phyloP scores from a whole-genome alignment of 1,140 invertebrate species.

The Drosophila tsacasi region DNA sequence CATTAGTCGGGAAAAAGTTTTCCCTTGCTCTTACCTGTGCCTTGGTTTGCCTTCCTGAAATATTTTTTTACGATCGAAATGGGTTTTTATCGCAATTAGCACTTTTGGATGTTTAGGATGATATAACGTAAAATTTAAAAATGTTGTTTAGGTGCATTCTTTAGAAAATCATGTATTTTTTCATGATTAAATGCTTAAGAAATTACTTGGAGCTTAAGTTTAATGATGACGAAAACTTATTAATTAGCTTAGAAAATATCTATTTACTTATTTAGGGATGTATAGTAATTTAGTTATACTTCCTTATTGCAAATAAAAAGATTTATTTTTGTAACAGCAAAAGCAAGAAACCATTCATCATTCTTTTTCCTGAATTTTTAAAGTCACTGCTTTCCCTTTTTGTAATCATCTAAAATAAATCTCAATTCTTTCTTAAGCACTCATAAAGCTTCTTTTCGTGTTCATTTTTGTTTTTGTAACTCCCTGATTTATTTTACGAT shows the following conservation, averaged over 20 bases:
- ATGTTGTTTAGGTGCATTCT: neutral
- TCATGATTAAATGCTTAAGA: no score
- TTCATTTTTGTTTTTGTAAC: neutral
- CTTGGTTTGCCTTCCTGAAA: conserved; percentile 3
- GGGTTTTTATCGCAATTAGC: conserved; percentile 63
- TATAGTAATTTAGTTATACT: no score
- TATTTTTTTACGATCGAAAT: conserved; percentile 63
- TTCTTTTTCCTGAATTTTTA: no score
- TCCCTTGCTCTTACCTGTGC: neutral
- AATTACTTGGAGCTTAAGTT: no score
- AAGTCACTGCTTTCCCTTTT: neutral
- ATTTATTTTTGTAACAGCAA: no score
- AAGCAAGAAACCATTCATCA: no score
- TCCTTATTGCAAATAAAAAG: no score
- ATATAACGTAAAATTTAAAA: neutral
- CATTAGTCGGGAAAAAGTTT: conserved; percentile 63
- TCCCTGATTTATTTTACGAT: conserved; percentile 58
- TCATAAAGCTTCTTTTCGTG: neutral
- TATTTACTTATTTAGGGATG: no score
- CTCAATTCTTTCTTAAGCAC: neutral
- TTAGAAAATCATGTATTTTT: neutral
- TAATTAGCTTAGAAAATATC: no score
- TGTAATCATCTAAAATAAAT: neutral
- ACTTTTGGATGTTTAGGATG: conserved; percentile 31
- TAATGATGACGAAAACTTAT: no score